Evolutionary conservation across 1,140 invertebrate genomes (phyloP), one percentile per base, ranked within the genome.

Genomic region (Caerostris darwini): DNA sequence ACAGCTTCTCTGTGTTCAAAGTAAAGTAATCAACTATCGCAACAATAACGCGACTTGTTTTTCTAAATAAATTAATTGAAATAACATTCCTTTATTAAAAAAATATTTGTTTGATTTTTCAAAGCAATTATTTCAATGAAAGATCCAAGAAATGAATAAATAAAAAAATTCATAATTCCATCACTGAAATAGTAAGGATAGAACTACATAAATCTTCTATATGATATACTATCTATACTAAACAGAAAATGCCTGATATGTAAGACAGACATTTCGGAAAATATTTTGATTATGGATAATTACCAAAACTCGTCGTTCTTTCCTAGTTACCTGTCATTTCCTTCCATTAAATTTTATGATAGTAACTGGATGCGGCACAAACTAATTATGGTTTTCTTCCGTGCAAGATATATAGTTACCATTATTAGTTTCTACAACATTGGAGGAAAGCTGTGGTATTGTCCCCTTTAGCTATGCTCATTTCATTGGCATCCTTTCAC

Each of bases 201-300:
- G 12, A 7, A 50, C 50, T 64, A 53, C 34, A 34, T 14, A 53
- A 1, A 34, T 34, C 34, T 34, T 50, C 10, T 53, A 12, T 77
- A 77, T 50, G 53, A 77, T 77, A 8, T 77, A 34, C 14, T 77
- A 50, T 77, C 7, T 3, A 8, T 10, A 34, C 34, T 50, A 8
- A 10, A 8, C 50, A 77, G 71, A 77, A 77, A 77, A 14, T 77
- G 34, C 71, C 34, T 50, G 10, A 8, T 50, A 50, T 50, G 50
- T 5, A 8, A 19, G 34, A 50, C 34, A 53, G 71, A 77, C 71
- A 50, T 50, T 50, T 5, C 34, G 34, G 71, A 7, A 77, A 77
- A 77, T 77, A 77, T 77, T 77, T 77, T 77, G 71, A 77, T 77
- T 77, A 77, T 77, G 34, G 19, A 71, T 77, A 77, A 77, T 77